These are phyloP conservation scores for Zosterops borbonicus DNA, from an alignment of 2,113 vertebrate species.

Conservation along the genomic window DNA sequence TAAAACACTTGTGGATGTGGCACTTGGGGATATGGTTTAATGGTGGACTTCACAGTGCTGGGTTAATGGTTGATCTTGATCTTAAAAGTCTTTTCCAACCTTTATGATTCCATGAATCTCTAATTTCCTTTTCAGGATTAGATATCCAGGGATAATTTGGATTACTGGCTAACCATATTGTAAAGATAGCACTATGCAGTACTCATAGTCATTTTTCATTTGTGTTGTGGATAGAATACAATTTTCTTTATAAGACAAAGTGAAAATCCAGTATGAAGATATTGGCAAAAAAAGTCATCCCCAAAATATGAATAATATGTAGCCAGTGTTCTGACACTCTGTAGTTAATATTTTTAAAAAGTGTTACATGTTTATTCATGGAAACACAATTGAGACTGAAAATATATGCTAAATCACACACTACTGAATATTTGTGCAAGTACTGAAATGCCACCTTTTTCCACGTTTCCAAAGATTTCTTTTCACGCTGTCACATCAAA, in stretches of 20 bases:
- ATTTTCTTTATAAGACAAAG: not conserved
- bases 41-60: accelerated
- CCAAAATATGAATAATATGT: not conserved
- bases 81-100: not conserved
- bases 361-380: not conserved
- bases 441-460: not conserved
- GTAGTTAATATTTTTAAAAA: not conserved
- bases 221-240: not conserved
- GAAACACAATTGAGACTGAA: not conserved
- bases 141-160: not conserved
- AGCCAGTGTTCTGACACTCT: not conserved
- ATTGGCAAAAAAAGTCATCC: not conserved
- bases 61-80: not conserved
- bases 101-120: not conserved
- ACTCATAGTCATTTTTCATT: not conserved
- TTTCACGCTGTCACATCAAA: not conserved
- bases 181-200: not conserved
- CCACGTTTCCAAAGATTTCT: not conserved
- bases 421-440: not conserved
- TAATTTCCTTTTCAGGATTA: not conserved
- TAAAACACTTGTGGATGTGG: accelerated
- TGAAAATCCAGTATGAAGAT: not conserved
- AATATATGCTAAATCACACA: not conserved
- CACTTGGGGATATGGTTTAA: not conserved
- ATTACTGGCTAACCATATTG: not conserved